Evolutionary conservation across 2,113 vertebrate genomes (phyloP).

Genomic region (Trichechus manatus): DNA sequence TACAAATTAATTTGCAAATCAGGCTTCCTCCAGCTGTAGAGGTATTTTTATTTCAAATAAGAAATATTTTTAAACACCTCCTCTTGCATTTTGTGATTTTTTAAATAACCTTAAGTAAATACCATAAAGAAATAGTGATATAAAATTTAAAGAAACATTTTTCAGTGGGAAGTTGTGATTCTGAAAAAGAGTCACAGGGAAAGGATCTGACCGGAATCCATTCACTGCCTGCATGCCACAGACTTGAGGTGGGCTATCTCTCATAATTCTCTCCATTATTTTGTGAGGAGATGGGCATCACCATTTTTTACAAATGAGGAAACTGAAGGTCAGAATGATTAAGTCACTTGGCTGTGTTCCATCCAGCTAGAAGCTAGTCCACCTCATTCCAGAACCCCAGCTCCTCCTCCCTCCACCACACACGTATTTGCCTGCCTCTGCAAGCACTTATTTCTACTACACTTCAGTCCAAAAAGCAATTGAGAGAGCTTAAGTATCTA

Average conservation of each 20-base stretch:
- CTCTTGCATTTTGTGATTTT: not conserved
- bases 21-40: not conserved
- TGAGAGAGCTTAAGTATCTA: not conserved
- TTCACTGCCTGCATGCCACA: fast-evolving
- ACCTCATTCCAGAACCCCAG: not conserved
- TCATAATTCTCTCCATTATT: fast-evolving
- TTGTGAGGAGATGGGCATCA: not conserved
- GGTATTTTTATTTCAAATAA: not conserved
- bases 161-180: not conserved
- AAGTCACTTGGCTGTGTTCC: not conserved
- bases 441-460: not conserved
- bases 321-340: not conserved
- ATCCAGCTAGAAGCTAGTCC: not conserved
- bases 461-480: not conserved
- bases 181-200: not conserved
- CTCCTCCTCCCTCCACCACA: not conserved
- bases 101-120: not conserved
- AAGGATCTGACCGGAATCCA: not conserved
- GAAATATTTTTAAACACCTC: not conserved
- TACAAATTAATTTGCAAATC: not conserved
- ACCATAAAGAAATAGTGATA: not conserved
- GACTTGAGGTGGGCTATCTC: too few species aligned
- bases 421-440: not conserved
- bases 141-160: not conserved
- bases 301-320: not conserved